These are phyloP conservation scores for Drosophila tropicalis DNA, from an alignment of 1,140 invertebrate genomes.

Conservation along the genomic window DNA sequence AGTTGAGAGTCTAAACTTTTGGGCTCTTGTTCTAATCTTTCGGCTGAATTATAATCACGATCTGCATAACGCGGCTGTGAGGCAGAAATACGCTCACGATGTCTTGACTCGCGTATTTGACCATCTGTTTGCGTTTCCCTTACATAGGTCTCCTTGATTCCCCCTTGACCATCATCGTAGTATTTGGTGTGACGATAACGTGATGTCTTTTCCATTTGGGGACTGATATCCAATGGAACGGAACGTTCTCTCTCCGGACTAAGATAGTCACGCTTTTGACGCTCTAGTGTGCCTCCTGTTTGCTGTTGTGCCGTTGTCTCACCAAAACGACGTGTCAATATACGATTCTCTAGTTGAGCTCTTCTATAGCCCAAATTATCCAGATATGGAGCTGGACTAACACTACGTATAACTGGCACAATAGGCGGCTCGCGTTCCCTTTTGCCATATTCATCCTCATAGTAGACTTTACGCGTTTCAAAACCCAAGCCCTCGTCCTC, in stretches of 20 bases:
- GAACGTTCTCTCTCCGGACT: conserved; percentile 42
- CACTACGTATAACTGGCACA: conserved; percentile 75
- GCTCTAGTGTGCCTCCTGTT: conserved; percentile 51
- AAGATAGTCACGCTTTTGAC: conserved; percentile 34
- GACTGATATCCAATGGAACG: conserved; percentile 10
- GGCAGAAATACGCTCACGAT: conserved; percentile 83
- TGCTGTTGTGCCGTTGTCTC: conserved; percentile 26
- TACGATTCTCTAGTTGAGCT: conserved; percentile 89
- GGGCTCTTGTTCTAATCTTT: conserved; percentile 85
- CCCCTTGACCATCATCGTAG: conserved; percentile 83
- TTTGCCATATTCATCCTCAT: conserved; percentile 78
- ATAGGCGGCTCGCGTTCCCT: conserved; percentile 69
- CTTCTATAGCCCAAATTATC: conserved; percentile 87
- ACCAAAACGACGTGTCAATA: conserved; percentile 75
- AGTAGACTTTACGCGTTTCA: conserved; percentile 84
- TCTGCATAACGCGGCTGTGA: conserved; percentile 51
- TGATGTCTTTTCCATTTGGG: conserved; percentile 70
- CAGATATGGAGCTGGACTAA: conserved; percentile 84
- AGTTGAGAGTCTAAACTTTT: conserved; percentile 87
- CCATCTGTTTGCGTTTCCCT: conserved; percentile 85
- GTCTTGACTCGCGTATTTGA: conserved; percentile 85
- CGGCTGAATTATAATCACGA: conserved; percentile 68
- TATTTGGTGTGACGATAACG: conserved; percentile 79
- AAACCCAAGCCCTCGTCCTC: conserved; percentile 90
- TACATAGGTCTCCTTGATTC: conserved; percentile 84